A percentile compares a stretch with the other conserved stretches of the same genome.
phyloP scores from a whole-genome alignment of 2,113 vertebrate genomes.

The Asarcornis scutulata region DNA sequence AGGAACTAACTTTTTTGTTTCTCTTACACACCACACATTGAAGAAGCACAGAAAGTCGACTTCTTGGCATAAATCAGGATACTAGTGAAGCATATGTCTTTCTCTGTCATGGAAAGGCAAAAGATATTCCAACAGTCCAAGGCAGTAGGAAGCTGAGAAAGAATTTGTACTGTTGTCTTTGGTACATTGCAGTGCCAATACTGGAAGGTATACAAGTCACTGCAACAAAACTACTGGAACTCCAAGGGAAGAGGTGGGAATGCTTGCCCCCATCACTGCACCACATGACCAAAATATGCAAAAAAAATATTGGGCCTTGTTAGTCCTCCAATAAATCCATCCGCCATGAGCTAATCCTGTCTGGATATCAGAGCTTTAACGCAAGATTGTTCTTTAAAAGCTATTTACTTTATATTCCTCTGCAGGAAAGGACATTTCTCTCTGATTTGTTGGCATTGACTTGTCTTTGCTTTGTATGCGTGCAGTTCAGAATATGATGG shows the following conservation, averaged over 20 bases:
- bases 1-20: not conserved
- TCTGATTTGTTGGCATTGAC: not conserved
- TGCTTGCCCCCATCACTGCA: not conserved
- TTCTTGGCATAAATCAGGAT: not conserved
- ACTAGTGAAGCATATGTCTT: accelerated
- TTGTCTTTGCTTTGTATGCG: not conserved
- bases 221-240: not conserved
- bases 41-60: not conserved
- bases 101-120: not conserved
- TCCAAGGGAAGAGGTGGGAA: not conserved
- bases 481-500: not conserved
- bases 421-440: not conserved
- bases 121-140: not conserved
- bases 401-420: not conserved
- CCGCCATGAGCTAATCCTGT: accelerated
- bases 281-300: not conserved
- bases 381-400: not conserved
- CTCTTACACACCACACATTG: not conserved
- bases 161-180: not conserved
- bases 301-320: not conserved
- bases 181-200: not conserved
- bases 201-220: not conserved
- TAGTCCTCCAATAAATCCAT: not conserved
- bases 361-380: not conserved
- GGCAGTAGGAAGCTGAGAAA: not conserved